Conservation (phyloP, 2,797 vertebrate genomes). For the Varecia variegata region DNA sequence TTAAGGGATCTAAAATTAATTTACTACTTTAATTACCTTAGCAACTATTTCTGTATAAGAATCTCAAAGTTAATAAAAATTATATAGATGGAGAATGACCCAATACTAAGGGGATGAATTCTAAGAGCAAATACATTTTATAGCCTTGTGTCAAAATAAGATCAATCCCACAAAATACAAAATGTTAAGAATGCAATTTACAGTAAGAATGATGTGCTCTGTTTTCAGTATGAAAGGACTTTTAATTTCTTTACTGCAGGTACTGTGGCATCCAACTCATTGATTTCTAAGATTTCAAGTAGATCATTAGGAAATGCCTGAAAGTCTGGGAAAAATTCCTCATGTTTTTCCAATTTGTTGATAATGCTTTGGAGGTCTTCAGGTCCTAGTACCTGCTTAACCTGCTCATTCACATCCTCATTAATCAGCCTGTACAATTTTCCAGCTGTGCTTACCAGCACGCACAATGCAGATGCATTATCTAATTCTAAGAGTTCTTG, state of each 20-base stretch:
- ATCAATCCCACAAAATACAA: constrained; percentile 44
- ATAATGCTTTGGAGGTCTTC: constrained; percentile 91
- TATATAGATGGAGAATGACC: not conserved
- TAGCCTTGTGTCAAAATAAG: constrained; percentile 15
- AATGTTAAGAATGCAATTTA: constrained; percentile 67
- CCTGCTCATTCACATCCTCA: constrained; percentile 76
- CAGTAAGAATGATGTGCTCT: constrained; percentile 66
- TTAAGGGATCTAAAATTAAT: constrained; percentile 27
- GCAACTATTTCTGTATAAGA: constrained; percentile 38
- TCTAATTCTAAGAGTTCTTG: constrained; percentile 89
- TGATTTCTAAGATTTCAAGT: constrained; percentile 89
- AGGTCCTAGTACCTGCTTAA: constrained; percentile 86
- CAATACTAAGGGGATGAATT: constrained; percentile 35
- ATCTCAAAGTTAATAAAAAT: constrained; percentile 35
- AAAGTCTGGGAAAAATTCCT: constrained; percentile 93
- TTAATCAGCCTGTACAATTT: constrained; percentile 83
- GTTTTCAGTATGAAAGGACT: constrained; percentile 75
- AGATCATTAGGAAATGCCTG: constrained; percentile 87
- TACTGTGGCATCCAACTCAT: constrained; percentile 88
- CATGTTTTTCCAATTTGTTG: constrained; percentile 90
- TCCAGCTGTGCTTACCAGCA: constrained; percentile 89
- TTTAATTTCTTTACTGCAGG: constrained; percentile 88
- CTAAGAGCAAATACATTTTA: constrained; percentile 14
- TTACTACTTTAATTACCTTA: constrained; percentile 36
- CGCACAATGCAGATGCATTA: constrained; percentile 83